Percentiles rank a stretch among this genome's conserved stretches.
Evolutionary conservation across 2,888 invertebrate genomes (phyloP).

Genomic region (Spatulosminthurus flaviceps): DNA sequence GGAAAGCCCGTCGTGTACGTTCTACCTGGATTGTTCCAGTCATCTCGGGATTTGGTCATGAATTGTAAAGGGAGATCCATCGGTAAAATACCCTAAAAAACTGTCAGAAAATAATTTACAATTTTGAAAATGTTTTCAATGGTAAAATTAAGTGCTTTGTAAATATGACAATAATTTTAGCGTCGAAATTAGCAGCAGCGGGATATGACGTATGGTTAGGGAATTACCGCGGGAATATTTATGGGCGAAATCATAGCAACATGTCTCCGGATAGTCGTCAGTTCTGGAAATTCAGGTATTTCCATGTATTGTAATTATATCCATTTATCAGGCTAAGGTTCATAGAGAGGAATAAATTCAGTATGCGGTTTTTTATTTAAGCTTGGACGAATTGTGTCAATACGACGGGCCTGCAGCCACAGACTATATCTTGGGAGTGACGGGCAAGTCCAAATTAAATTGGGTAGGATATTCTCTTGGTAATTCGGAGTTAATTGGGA

Average conservation of each 20-base stretch:
- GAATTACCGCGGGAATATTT: conserved; percentile 71
- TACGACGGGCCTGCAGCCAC: conserved; percentile 71
- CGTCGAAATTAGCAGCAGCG: conserved; percentile 65
- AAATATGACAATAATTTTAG: no score
- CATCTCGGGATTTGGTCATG: conserved; percentile 67
- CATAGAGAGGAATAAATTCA: no score
- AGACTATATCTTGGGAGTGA: conserved; percentile 67
- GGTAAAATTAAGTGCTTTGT: no score
- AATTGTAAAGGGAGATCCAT: conserved; percentile 67
- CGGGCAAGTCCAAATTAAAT: conserved; percentile 66
- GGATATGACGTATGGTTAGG: conserved; percentile 70
- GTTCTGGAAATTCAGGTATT: conserved; percentile 50
- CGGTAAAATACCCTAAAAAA: conserved; percentile 58
- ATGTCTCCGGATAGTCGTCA: conserved; percentile 65
- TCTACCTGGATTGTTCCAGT: conserved; percentile 67
- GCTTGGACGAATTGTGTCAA: conserved; percentile 66
- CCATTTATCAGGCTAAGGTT: no score
- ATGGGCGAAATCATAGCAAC: conserved; percentile 68
- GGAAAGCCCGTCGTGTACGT: conserved; percentile 54
- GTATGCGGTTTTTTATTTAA: no score
- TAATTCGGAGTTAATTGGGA: neutral
- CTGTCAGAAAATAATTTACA: neutral
- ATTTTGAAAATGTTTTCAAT: no score
- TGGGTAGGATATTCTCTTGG: conserved; percentile 72
- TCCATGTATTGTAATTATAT: neutral